Base-by-base conservation (phyloP, 2,113 vertebrate genomes). In the Ardeotis arabs region DNA sequence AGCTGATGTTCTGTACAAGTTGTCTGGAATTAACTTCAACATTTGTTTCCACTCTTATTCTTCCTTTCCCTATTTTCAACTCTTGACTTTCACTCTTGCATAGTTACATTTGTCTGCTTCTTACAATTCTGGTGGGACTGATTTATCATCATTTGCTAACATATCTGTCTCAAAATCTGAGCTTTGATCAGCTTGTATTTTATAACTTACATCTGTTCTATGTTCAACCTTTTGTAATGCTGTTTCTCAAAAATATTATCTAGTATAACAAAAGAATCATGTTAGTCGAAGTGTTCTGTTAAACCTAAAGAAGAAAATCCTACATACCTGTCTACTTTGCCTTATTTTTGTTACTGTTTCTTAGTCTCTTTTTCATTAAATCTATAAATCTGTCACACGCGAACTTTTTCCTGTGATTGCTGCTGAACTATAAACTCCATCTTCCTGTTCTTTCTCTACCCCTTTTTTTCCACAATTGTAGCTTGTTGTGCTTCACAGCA, bases 91-190 rank as follows among this genome's bases (percentile, higher is more conserved):
- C 97, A 86, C 97, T 98, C 98, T 97, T 97, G 98, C 97, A 92
- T 98, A 94, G 99, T 98, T 99, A 99, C 98, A 99, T 99, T 99
- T 98, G 98, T 98, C 98, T 98, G 98, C 98, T 98, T 95, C 98
- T 99, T 99, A 98, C 98, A 98, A 97, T 99, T 99, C 99, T 98
- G 97, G 98, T 95, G 99, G 99, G 99, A 99, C 98, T 97, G 98
- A 99, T 99, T 99, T 98, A 99, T 99, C 99, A 99, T 99, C 99
- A 99, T 99, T 99, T 99, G 99, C 98, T 98, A 98, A 98, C 97
- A 97, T 99, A 99, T 99, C 98, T 99, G 99, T 99, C 99, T 99
- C 98, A 98, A 98, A 98, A 98, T 98, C 98, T 97, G 89, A 97
- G 98, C 99, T 99, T 99, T 99, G 99, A 99, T 99, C 99, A 99